Evolutionary conservation across 2,888 invertebrate species (phyloP), one percentile per base, ranked within the genome.

Genomic region (Clanis bilineata): DNA sequence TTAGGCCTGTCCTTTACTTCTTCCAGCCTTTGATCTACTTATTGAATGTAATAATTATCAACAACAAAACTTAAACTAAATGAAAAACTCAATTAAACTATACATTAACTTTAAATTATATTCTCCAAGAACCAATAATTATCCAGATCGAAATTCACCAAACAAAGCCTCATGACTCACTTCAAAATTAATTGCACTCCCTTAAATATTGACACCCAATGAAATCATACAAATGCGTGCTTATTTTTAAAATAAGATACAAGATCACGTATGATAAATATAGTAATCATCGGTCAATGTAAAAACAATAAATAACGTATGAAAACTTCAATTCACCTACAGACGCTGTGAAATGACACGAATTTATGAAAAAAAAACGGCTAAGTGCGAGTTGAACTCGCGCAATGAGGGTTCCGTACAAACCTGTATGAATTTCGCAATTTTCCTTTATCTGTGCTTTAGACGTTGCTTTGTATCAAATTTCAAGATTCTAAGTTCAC

Each of bases 311-410:
- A 69, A 73, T 72, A 69, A 65, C 65, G 59, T 60, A 58, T 65
- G 67, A 70, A 66, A 71, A 69, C 61, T 59, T 61, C 62, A 72
- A 66, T 69, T 72, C 67, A 64, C 65, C 64, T 65, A 65, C 59
- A 39, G 56, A 68, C 67, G 67, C 68, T 74, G 67, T 64, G 45
- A 45, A 45, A 45, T 51, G 51, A 32, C 69, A 67, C 66, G 76
- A 75, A 77, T 71, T 64, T 72, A 77, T 80, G 79, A 73, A 79
- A 75, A 71, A 47, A 47, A n/a, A 10, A 36, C 36, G 7, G 10
- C 9, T 36, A 1, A 36, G 7, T 32, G 10, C 32, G 1, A 10
- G 36, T 36, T 36, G 1, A 10, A 6, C 36, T n/a, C n/a, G n/a
- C n/a, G n/a, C n/a, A n/a, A n/a, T n/a, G n/a, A n/a, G n/a, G n/a